Evolutionary conservation across 2,888 invertebrate genomes (phyloP).

Genomic region (Volucella inanis): DNA sequence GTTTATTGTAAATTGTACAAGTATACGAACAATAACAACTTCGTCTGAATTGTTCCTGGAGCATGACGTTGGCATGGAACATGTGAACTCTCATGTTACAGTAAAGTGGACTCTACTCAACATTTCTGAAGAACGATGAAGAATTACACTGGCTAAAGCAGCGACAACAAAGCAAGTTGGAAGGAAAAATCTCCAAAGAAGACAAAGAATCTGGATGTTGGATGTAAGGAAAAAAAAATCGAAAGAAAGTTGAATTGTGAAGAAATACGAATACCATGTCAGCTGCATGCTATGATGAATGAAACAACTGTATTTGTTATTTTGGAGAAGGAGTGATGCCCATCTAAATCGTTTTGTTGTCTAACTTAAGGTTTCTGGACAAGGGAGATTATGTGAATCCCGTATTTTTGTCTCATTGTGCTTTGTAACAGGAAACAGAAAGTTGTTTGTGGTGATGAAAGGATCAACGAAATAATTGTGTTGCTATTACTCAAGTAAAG

Average conservation of each 20-base stretch:
- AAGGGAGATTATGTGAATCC: too few relatives aligned
- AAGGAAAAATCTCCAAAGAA: not conserved
- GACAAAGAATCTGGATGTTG: not conserved
- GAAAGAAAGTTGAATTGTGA: conserved; percentile 8
- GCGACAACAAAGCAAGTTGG: conserved; percentile 38
- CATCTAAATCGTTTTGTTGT: conserved; percentile 8
- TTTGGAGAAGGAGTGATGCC: conserved; percentile 27
- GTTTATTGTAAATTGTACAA: conserved; percentile 26
- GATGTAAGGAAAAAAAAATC: conserved; percentile 15
- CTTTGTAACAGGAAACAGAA: too few relatives aligned
- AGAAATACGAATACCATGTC: conserved; percentile 26
- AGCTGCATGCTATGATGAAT: conserved; percentile 17
- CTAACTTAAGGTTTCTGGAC: not conserved
- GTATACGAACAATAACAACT: conserved; percentile 2
- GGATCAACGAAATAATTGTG: too few relatives aligned
- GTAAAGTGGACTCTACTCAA: not conserved
- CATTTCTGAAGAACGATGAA: conserved; percentile 45
- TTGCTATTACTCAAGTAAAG: too few relatives aligned
- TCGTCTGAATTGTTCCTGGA: conserved; percentile 4
- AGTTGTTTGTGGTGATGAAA: too few relatives aligned
- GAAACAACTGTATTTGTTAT: conserved; percentile 38
- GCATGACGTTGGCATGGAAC: conserved; percentile 15
- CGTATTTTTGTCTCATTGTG: too few relatives aligned
- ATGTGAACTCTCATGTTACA: conserved; percentile 1
- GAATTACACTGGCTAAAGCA: conserved; percentile 45